Base-by-base conservation (phyloP, 2,797 vertebrate species). In the Melanotaenia pygmaea region DNA sequence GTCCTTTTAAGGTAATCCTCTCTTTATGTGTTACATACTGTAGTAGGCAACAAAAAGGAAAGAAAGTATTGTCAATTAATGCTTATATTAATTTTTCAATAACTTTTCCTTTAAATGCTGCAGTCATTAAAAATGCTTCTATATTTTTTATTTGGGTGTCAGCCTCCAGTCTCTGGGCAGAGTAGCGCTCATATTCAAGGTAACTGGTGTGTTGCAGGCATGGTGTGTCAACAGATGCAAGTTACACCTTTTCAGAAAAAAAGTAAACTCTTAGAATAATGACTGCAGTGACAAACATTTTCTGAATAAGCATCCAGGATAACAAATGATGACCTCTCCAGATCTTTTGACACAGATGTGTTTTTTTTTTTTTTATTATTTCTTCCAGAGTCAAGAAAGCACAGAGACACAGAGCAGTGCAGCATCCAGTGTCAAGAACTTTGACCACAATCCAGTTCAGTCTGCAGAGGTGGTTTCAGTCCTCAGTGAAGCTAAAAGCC, bases 361-460 rank as follows among this genome's bases (percentile, higher is more conserved):
- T 37, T 16, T 43, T 35, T 0, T 0, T 59, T n/a, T n/a, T n/a
- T 74, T 47, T 75, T 20, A 50, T 56, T 64, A 38, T 26, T 54
- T 32, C 26, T 67, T 64, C n/a, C 68, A 92, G 90, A 91, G 80
- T 73, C 86, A 89, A 59, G 70, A 32, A 8, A 94, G 92, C 77
- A 93, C 93, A 6, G 95, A 94, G 38, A 91, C 93, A 10, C 94
- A 93, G 28, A 91, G 90, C 89, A 94, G 91, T 38, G 28, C 60
- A 5, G 70, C 74, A 0, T 94, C 90, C 64, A 91, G 91, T 26
- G 14, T 81, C 11, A 34, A 57, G 40, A 60, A 7, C 0, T 32
- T 13, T 7, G 60, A 24, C 30, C 59, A 12, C 50, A 54, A 64
- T 22, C 65, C 24, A 0, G 26, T 73, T 50, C 69, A 62, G 20